Evolutionary conservation across 2,113 vertebrate genomes (phyloP).

Genomic region (Mesocricetus auratus): DNA sequence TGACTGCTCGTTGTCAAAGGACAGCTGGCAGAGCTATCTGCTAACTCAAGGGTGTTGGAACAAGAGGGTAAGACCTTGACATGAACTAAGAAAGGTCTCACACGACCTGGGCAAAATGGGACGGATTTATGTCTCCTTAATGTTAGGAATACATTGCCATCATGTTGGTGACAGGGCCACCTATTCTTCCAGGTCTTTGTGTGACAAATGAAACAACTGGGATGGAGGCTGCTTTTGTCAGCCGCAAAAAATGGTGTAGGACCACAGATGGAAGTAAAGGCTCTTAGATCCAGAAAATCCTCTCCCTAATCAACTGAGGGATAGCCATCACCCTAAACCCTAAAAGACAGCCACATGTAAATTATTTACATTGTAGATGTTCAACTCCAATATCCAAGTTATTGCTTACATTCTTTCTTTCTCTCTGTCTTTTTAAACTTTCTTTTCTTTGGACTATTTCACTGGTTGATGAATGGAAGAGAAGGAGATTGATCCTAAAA

Average conservation of each 20-base stretch:
- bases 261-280: neutral
- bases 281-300: neutral
- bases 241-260: neutral
- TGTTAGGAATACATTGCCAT: neutral
- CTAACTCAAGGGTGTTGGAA: neutral
- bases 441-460: neutral
- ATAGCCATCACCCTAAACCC: neutral
- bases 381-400: neutral
- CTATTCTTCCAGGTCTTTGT: neutral
- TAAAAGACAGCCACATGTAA: neutral
- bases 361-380: constrained; percentile 18
- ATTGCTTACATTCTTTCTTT: neutral
- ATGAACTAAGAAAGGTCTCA: neutral
- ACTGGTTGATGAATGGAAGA: constrained; percentile 12
- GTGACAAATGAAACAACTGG: neutral
- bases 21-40: neutral
- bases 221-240: neutral
- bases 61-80: neutral
- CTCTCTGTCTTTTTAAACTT: neutral
- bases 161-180: neutral
- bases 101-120: neutral
- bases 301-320: neutral
- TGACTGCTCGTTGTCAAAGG: constrained; percentile 22
- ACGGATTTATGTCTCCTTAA: neutral
- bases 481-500: neutral